Base-by-base conservation (phyloP, 2,113 vertebrate genomes). In the Heloderma charlesbogerti region DNA sequence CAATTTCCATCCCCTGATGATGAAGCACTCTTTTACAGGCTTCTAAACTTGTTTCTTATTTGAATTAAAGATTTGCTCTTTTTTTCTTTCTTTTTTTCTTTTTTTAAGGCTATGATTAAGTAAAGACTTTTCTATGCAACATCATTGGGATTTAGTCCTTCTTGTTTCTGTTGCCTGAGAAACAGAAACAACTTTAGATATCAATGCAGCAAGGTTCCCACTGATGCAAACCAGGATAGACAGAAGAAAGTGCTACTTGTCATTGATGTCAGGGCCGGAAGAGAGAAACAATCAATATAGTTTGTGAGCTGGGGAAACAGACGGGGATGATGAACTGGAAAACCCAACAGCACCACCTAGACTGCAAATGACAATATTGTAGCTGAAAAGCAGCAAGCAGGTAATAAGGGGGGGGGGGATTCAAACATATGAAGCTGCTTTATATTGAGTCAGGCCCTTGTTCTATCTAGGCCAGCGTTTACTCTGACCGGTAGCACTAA, bases 341-440 rank as follows among this genome's bases (percentile, higher is more conserved):
- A 71, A 86, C 27, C 1, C 84, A 90, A 87, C 63, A 90, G 89
- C 20, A 16, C 89, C 84, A 87, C 37, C 89, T 90, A 72, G 84
- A 10, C 66, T 3, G 1, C 3, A 16, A 71, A 51, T 48, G n/a
- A 34, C 1, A 40, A 72, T 18, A 87, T n/a, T 71, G 60, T 57
- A 29, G 34, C 31, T 60, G 16, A 79, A 78, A 67, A n/a, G 75
- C 40, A 66, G n/a, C 15, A 22, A 48, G n/a, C 20, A 57, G 7
- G n/a, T 22, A 2, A 43, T 4, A 9, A 15, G 4, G 12, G 34
- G 20, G 20, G 6, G 10, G n/a, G n/a, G 74, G 6, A 40, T 75
- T 40, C 74, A 15, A 71, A 34, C 0, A 34, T 71, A 74, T 5
- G n/a, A 74, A 74, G 72, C 31, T 72, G 12, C 31, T 29, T 72